Evolutionary conservation across 1,140 invertebrate genomes (phyloP), one percentile per base, ranked within the genome.

Genomic region (Meteorus sp.): DNA sequence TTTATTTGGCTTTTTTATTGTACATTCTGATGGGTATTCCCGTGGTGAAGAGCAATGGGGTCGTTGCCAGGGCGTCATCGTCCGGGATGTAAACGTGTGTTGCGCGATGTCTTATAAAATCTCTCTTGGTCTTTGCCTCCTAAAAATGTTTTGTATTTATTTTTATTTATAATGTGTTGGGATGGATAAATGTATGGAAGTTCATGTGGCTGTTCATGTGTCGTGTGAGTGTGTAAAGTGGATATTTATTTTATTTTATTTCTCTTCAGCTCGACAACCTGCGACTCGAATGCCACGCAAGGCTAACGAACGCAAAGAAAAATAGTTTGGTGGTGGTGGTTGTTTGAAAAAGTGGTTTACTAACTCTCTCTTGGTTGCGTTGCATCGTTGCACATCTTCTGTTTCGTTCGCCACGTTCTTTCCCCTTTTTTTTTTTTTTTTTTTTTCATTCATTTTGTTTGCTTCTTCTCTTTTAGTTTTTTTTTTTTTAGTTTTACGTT

Each of bases 261-360:
- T 39, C 3, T 15, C 4, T 44, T 22, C 41, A 44, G 41, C 19
- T 44, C 19, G 44, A 47, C 22, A 22, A 8, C 44, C 19, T 44
- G 19, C 19, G 25, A 20, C 20, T 22, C 23, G 27, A 25, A 51
- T 27, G 48, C 48, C 48, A 35, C 11, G 17, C 6, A 6, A 41
- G 37, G 39, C 51, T 54, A 54, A 54, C 41, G 54, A 47, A 47
- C 44, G 44, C 44, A 3, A 51, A 59, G 47, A 59, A 52, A 52
- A 59, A 59, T 35, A 43, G 52, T 56, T 41, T 31, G 11, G 3
- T 33, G 3, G 9, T 27, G 15, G 29, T 7, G 31, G 22, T 13
- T 52, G 15, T 15, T 7, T 20, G 48, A 56, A 39, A 33, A 52
- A 51, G 19, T 58, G 1, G 44, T 53, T 58, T 53, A 58, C 23